These are phyloP conservation scores for Caloenas nicobarica DNA, from an alignment of 2,113 vertebrate genomes.

Conservation along the genomic window DNA sequence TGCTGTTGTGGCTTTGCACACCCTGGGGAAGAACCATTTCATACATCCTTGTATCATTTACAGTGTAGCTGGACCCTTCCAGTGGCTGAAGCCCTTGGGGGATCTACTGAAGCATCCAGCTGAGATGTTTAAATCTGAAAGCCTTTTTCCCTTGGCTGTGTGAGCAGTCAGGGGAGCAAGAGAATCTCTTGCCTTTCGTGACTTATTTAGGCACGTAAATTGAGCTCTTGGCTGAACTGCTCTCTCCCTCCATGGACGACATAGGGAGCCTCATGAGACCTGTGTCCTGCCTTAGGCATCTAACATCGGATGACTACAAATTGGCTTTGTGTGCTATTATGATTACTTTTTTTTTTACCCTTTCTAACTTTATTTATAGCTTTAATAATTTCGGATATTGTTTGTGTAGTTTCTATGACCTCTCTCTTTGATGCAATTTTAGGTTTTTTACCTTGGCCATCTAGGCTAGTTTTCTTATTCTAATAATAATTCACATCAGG, in stretches of 20 bases:
- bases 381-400: constrained; percentile 49
- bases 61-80: neutral
- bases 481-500: neutral
- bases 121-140: constrained; percentile 6
- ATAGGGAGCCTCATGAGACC: neutral
- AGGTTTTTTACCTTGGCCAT: neutral
- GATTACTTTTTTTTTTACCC: neutral
- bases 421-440: neutral
- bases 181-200: neutral
- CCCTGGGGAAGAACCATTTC: neutral
- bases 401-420: neutral
- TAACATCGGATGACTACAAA: constrained; percentile 1
- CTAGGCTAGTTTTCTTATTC: neutral
- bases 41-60: neutral
- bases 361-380: constrained; percentile 43
- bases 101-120: neutral
- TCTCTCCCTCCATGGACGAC: neutral
- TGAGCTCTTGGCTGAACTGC: constrained; percentile 3
- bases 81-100: neutral
- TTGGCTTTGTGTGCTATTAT: neutral
- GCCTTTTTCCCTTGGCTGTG: neutral
- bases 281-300: constrained; percentile 13
- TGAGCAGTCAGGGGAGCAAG: neutral
- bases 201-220: neutral
- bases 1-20: neutral